These are phyloP conservation scores for Atherinosoma microstoma DNA, from an alignment of 2,797 vertebrate genomes.

Conservation along the genomic window DNA sequence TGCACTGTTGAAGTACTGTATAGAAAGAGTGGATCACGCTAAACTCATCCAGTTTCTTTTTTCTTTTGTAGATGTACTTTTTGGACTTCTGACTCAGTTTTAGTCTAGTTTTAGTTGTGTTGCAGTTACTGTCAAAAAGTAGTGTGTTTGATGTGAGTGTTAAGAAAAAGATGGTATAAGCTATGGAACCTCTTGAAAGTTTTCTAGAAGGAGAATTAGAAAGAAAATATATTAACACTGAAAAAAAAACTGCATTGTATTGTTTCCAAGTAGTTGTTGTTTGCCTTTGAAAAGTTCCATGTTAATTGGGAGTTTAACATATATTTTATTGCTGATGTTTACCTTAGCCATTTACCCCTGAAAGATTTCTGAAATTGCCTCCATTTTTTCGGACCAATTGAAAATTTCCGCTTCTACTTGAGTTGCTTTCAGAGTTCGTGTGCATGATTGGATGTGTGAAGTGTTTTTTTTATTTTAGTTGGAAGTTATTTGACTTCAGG, in stretches of 20 bases:
- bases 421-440: slow-evolving; percentile 28
- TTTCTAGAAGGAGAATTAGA: slow-evolving; percentile 52
- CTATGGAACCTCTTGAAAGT: slow-evolving; percentile 57
- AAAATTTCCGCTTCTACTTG: slow-evolving; percentile 7
- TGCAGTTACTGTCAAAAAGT: slow-evolving; percentile 44
- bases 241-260: slow-evolving; percentile 55
- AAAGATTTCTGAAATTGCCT: neutral
- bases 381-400: slow-evolving; percentile 3
- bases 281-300: slow-evolving; percentile 46
- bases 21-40: slow-evolving; percentile 38
- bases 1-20: slow-evolving; percentile 82
- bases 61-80: slow-evolving; percentile 40
- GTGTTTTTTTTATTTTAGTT: slow-evolving; percentile 31
- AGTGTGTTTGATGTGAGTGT: slow-evolving; percentile 46
- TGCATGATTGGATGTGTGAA: slow-evolving; percentile 50
- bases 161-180: slow-evolving; percentile 66
- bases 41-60: slow-evolving; percentile 27
- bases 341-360: slow-evolving; percentile 21
- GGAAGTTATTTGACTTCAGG: slow-evolving; percentile 27
- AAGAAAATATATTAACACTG: slow-evolving; percentile 65
- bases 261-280: slow-evolving; percentile 59
- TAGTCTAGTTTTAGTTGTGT: slow-evolving; percentile 55
- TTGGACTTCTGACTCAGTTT: slow-evolving; percentile 39
- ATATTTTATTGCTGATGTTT: slow-evolving; percentile 37
- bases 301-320: slow-evolving; percentile 58